A percentile compares a stretch with the other conserved stretches of the same genome.
Evolutionary conservation across 2,113 vertebrate species (phyloP).

Genomic region (Herpetotheres cachinnans): DNA sequence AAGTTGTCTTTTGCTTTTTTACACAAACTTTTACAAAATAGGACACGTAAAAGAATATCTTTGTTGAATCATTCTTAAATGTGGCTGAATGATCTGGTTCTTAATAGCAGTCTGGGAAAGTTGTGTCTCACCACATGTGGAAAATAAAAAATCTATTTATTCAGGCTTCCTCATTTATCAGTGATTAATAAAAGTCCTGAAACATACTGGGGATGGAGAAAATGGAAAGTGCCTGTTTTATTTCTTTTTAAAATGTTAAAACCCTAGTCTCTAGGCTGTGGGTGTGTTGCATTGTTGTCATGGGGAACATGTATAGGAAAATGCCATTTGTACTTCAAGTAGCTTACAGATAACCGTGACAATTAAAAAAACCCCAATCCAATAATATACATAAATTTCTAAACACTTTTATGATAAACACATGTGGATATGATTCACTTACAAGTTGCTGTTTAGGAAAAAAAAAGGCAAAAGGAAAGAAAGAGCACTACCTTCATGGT

Average conservation of each 20-base stretch:
- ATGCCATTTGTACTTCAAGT: not conserved
- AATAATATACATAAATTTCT: too few relatives aligned
- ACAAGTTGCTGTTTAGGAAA: not conserved
- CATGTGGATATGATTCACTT: not conserved
- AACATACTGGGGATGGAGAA: not conserved
- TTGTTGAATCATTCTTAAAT: not conserved
- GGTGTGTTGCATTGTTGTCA: not conserved
- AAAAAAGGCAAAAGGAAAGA: not conserved
- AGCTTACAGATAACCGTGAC: not conserved
- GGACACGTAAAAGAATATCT: not conserved
- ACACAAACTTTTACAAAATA: fast-evolving
- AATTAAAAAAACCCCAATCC: not conserved
- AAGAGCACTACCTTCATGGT: fast-evolving
- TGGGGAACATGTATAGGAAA: not conserved
- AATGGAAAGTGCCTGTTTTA: not conserved
- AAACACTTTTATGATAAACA: not conserved
- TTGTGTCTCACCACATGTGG: not conserved
- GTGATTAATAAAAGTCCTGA: not conserved
- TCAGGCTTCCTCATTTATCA: not conserved
- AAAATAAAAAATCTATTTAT: not conserved
- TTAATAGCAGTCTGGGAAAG: not conserved
- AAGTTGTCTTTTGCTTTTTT: not conserved
- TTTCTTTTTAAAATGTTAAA: not conserved
- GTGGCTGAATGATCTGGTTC: not conserved
- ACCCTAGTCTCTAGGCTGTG: not conserved